These are phyloP conservation scores for Sceliomorpha sp. DNA, from an alignment of 2,888 invertebrate species.

Conservation along the genomic window DNA sequence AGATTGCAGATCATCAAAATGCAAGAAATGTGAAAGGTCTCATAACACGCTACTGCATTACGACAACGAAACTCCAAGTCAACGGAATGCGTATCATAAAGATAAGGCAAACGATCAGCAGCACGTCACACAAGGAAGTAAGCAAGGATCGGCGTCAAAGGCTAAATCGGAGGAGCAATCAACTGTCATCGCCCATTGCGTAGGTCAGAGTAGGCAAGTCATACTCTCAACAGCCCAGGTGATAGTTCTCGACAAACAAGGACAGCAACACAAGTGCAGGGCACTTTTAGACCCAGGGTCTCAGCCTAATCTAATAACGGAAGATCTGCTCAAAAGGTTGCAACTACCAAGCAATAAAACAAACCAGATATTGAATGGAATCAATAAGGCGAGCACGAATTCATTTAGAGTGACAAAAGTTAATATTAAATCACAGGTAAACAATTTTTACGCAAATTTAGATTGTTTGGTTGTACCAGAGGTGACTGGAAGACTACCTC, in stretches of 20 bases:
- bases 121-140: not conserved
- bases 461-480: conserved; percentile 13
- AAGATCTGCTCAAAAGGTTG: conserved; percentile 19
- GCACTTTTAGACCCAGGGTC: conserved; percentile 43
- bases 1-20: not conserved
- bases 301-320: conserved; percentile 39
- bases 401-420: not conserved
- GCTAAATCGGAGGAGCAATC: too few relatives aligned
- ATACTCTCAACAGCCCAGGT: conserved; percentile 4
- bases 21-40: conserved; percentile 4
- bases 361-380: not conserved
- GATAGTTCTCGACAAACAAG: not conserved
- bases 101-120: not conserved
- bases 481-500: conserved; percentile 6
- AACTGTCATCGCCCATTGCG: conserved; percentile 1
- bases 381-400: conserved; percentile 3
- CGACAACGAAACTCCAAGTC: conserved; percentile 2
- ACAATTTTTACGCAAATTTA: conserved; percentile 9
- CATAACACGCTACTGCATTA: conserved; percentile 9
- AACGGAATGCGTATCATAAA: too few relatives aligned
- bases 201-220: not conserved
- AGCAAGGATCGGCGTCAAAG: not conserved
- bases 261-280: conserved; percentile 14
- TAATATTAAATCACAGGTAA: not conserved
- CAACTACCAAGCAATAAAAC: not conserved